Percentiles rank a stretch among this genome's conserved stretches.
Evolutionary conservation across 2,797 vertebrate genomes (phyloP).

Genomic region (Crocidura indochinensis): DNA sequence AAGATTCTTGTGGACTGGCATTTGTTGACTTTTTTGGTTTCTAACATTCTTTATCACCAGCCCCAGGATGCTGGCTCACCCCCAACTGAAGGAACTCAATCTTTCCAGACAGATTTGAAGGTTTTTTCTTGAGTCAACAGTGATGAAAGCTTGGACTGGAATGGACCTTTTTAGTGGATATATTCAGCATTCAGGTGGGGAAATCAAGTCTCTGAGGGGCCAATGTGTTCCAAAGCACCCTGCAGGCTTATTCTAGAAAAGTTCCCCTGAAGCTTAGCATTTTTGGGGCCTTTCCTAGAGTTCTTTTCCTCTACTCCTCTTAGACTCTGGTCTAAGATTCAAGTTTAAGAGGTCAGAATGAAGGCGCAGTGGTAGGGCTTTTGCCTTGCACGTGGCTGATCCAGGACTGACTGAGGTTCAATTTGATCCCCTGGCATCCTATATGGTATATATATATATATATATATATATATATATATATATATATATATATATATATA

Average conservation of each 20-base stretch:
- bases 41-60: slow-evolving; percentile 68
- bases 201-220: slow-evolving; percentile 22
- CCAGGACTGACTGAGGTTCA: no score
- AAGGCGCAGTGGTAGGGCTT: no score
- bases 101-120: slow-evolving; percentile 52
- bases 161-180: background rate
- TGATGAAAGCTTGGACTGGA: background rate
- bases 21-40: slow-evolving; percentile 60
- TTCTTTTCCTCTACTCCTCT: background rate
- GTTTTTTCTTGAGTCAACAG: slow-evolving; percentile 24
- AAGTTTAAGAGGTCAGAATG: no score
- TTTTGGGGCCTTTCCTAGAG: background rate
- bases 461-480: no score
- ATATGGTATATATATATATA: no score
- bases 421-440: no score
- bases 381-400: no score
- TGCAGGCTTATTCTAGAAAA: background rate
- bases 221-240: background rate
- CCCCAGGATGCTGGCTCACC: background rate
- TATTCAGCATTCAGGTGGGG: background rate
- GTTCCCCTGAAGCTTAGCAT: background rate
- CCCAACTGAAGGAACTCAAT: slow-evolving; percentile 11
- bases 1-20: slow-evolving; percentile 55
- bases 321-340: background rate
- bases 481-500: no score